Evolutionary conservation across 2,113 vertebrate species (phyloP), one percentile per base, ranked within the genome.

Genomic region (Forbesichthys agassizii): DNA sequence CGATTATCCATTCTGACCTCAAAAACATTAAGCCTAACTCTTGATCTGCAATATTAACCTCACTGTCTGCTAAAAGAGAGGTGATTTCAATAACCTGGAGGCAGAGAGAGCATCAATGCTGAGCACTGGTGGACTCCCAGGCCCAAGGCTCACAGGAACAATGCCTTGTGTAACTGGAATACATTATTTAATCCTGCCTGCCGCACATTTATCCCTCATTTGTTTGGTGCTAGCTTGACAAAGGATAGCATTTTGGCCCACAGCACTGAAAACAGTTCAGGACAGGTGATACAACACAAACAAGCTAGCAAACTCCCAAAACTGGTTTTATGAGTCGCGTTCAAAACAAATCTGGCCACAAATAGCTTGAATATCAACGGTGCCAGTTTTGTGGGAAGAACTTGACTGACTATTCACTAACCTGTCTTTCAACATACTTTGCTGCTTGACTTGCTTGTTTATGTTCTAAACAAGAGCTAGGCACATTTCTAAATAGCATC

Each of bases 41-140:
- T 51, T 66, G 71, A 69, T 80, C 76, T 78, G 47, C 68, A 67
- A 64, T 53, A 69, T 73, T 68, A 54, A 69, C 27, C 68, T 68
- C 9, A 48, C 64, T 53, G 73, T 61, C 66, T 71, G 77, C 77
- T 74, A 49, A 68, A 16, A 66, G 72, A 48, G 74, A 73, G 78
- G 71, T 64, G 47, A 69, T 77, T 82, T 79, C 74, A 83, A 84
- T 73, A 74, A 87, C 73, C 51, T 6, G 46, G 61, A 66, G 20
- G 33, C 27, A 27, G 27, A 27, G 27, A 27, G 27, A 27, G 27
- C 36, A 46, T 55, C 10, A 6, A 18, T 67, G 36, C 65, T 33
- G 53, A 9, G 42, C 11, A 4, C 52, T 9, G 67, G 69, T 14
- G 61, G 56, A 48, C 53, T 6, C 36, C 36, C 36, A 42, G 27